Evolutionary conservation across 2,113 vertebrate species (phyloP).

Genomic region (Empidonax traillii): DNA sequence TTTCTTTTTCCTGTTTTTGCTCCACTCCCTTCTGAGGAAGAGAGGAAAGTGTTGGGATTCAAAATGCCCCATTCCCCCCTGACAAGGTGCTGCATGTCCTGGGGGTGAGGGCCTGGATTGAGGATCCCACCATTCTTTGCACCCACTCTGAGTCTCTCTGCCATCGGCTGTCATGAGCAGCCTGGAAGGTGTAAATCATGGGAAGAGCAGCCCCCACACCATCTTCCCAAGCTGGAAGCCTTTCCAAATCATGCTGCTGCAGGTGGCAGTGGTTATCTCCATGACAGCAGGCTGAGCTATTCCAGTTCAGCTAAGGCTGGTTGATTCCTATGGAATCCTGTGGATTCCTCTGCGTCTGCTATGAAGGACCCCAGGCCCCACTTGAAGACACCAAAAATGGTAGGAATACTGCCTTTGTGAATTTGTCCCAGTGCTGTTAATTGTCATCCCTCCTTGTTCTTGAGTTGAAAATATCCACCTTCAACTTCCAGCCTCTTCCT

Average conservation of each 20-base stretch:
- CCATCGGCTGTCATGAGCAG: background rate
- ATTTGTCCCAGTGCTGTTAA: background rate
- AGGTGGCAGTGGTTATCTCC: background rate
- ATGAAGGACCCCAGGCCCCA: background rate
- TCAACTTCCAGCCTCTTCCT: background rate
- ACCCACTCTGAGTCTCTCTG: background rate
- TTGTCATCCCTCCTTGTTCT: background rate
- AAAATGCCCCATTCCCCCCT: background rate
- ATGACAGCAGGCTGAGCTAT: background rate
- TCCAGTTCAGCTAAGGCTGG: background rate
- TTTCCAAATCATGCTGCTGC: background rate
- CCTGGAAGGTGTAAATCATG: background rate
- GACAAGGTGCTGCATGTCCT: accelerated
- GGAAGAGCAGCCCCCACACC: background rate
- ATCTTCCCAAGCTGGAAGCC: background rate
- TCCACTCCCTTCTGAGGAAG: background rate
- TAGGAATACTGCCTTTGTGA: background rate
- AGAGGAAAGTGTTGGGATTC: background rate
- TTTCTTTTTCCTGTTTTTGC: background rate
- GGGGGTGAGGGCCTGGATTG: background rate
- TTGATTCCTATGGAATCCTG: background rate
- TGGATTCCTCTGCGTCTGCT: background rate
- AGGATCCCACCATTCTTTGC: background rate
- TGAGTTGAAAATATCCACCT: background rate
- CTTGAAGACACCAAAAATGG: background rate